Conservation (phyloP, 2,888 invertebrate genomes). For the Aphrophora alni region DNA sequence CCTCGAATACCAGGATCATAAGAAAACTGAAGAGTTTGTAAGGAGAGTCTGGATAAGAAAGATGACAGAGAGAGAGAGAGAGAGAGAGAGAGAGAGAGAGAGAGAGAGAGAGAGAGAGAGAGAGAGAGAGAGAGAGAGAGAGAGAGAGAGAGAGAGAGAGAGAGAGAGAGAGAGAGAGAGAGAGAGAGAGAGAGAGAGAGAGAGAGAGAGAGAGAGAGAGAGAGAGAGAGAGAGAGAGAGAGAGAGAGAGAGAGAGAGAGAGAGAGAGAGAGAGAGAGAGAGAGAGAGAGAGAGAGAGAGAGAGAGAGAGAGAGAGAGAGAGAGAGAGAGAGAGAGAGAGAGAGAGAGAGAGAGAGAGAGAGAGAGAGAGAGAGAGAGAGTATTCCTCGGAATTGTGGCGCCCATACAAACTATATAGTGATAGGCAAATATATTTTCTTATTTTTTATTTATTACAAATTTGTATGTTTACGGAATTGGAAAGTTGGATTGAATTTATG, state of each 20-base stretch:
- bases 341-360: conserved; percentile 32
- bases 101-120: conserved; percentile 32
- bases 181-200: conserved; percentile 32
- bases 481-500: no score
- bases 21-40: no score
- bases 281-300: conserved; percentile 32
- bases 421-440: no score
- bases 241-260: conserved; percentile 32
- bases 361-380: conserved; percentile 22
- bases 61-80: conserved; percentile 31
- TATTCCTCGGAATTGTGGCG: no score
- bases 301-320: conserved; percentile 32
- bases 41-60: no score
- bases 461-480: no score
- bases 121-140: conserved; percentile 32
- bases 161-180: conserved; percentile 31
- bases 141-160: conserved; percentile 32
- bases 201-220: conserved; percentile 32
- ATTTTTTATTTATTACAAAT: no score
- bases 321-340: conserved; percentile 32
- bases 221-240: conserved; percentile 32
- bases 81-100: conserved; percentile 32
- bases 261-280: conserved; percentile 32
- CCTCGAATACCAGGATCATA: no score
- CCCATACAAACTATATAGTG: no score